Conservation (phyloP, 2,888 invertebrate genomes). For the Nesidiocoris tenuis region DNA sequence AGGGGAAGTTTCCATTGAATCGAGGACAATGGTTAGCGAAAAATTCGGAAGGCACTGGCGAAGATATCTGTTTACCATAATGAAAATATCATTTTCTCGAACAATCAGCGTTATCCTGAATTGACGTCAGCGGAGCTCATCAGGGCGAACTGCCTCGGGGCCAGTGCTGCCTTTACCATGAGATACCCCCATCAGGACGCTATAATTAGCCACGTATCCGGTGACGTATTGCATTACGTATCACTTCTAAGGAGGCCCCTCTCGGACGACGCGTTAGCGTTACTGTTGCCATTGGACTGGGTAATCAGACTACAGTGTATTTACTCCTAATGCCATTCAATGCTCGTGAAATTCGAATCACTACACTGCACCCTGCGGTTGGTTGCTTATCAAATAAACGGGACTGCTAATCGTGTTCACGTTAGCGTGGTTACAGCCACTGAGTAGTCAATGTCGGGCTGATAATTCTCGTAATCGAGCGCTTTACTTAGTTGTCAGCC, state of each 20-base stretch:
- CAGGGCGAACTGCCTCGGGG: neutral
- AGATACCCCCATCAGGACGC: constrained; percentile 1
- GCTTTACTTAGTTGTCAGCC: too few species aligned
- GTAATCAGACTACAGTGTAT: neutral
- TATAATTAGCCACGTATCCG: constrained; percentile 1
- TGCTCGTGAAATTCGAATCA: neutral
- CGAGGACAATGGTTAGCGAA: too few species aligned
- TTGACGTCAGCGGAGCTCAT: neutral
- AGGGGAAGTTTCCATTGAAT: too few species aligned
- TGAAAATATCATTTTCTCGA: too few species aligned
- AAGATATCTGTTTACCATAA: too few species aligned
- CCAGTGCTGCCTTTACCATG: neutral
- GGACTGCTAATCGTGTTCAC: neutral
- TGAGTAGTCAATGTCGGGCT: neutral
- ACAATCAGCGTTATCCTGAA: neutral
- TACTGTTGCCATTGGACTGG: neutral
- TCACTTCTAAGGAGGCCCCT: neutral
- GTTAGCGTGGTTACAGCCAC: neutral
- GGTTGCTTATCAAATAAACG: neutral
- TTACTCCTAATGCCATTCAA: neutral
- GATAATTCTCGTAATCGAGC: neutral
- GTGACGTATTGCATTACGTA: constrained; percentile 6
- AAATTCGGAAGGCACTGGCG: too few species aligned
- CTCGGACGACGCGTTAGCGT: neutral
- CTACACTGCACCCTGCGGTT: neutral